A percentile compares a stretch with the other conserved stretches of the same genome.
phyloP scores from a whole-genome alignment of 2,888 invertebrate genomes.

The Phyllotreta cruciferae region DNA sequence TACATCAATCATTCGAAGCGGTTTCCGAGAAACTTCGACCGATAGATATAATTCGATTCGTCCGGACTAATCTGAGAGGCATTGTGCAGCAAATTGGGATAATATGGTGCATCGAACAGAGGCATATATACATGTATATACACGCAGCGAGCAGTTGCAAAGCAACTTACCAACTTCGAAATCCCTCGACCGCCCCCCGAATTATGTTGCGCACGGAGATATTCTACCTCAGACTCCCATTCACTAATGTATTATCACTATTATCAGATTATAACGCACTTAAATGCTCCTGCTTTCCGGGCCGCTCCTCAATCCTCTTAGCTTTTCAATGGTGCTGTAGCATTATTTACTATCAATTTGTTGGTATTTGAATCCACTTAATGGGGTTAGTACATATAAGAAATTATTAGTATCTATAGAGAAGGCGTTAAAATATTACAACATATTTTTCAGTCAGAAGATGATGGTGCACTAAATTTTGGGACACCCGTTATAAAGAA shows the following conservation, averaged over 20 bases:
- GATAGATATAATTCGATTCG: slow-evolving; percentile 27
- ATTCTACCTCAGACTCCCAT: slow-evolving; percentile 45
- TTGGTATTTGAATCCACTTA: slow-evolving; percentile 13
- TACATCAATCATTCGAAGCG: slow-evolving; percentile 2
- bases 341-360: slow-evolving; percentile 14
- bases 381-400: slow-evolving; percentile 11
- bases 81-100: slow-evolving; percentile 40
- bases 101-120: slow-evolving; percentile 41
- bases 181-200: slow-evolving; percentile 40
- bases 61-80: slow-evolving; percentile 35
- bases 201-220: slow-evolving; percentile 37
- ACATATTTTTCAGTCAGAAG: too few species aligned
- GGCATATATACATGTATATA: slow-evolving; percentile 36
- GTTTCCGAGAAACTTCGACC: slow-evolving; percentile 18
- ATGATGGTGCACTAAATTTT: too few species aligned
- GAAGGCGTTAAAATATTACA: too few species aligned
- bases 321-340: slow-evolving; percentile 45
- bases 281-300: slow-evolving; percentile 54
- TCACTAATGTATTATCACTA: slow-evolving; percentile 57
- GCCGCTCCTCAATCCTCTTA: slow-evolving; percentile 55
- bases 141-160: slow-evolving; percentile 36
- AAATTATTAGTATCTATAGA: too few species aligned
- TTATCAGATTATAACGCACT: slow-evolving; percentile 59
- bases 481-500: too few species aligned
- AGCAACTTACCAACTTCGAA: slow-evolving; percentile 46